A percentile compares a stretch with the other conserved stretches of the same genome.
Conservation (phyloP, 2,113 vertebrate species). For the Centropristis striata region DNA sequence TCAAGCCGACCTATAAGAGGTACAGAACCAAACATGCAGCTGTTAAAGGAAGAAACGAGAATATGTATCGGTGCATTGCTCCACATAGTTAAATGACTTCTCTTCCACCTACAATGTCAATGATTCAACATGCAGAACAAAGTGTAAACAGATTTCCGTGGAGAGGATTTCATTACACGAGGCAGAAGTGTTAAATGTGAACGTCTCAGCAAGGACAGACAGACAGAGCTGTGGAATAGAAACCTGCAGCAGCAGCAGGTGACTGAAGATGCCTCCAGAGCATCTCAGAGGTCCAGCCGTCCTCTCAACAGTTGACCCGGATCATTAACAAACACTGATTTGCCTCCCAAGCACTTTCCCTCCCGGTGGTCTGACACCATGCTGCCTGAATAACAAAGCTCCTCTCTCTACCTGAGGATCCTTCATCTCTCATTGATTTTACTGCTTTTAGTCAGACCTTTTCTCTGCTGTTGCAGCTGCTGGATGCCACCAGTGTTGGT, state of each 20-base stretch:
- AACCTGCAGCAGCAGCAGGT: slow-evolving; percentile 45
- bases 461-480: slow-evolving; percentile 57
- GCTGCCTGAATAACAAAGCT: slow-evolving; percentile 69
- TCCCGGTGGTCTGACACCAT: slow-evolving; percentile 60
- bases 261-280: slow-evolving; percentile 53
- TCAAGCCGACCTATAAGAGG: not conserved
- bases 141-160: slow-evolving; percentile 65
- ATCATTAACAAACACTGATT: slow-evolving; percentile 73
- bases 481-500: slow-evolving; percentile 49
- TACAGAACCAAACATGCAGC: not conserved
- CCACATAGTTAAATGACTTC: slow-evolving; percentile 53
- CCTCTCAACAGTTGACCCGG: slow-evolving; percentile 72
- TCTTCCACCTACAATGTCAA: slow-evolving; percentile 52
- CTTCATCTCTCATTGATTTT: slow-evolving; percentile 81
- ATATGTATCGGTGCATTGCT: slow-evolving; percentile 40
- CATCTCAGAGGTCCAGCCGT: slow-evolving; percentile 63
- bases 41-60: slow-evolving; percentile 12
- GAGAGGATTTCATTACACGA: slow-evolving; percentile 60
- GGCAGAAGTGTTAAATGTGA: slow-evolving; percentile 53
- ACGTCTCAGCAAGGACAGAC: slow-evolving; percentile 66
- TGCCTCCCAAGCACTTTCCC: slow-evolving; percentile 64
- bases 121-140: slow-evolving; percentile 56
- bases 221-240: slow-evolving; percentile 59
- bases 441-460: slow-evolving; percentile 72
- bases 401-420: slow-evolving; percentile 67